Evolutionary conservation across 2,888 invertebrate genomes (phyloP).

Genomic region (Epinotia brunnichana): DNA sequence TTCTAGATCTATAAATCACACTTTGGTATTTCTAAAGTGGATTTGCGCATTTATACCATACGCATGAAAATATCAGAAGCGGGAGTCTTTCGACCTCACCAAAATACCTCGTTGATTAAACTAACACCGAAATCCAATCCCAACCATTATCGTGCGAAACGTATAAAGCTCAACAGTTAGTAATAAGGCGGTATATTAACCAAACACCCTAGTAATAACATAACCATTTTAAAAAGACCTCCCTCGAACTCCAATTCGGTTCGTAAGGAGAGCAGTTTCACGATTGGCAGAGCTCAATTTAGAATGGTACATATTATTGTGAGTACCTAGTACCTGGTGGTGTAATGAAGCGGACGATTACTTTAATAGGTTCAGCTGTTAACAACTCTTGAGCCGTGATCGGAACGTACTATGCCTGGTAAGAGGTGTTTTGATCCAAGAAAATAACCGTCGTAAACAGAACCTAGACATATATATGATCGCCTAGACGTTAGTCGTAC

Average conservation of each 20-base stretch:
- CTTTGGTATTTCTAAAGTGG: too few species aligned
- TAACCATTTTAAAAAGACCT: constrained; percentile 47
- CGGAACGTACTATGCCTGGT: constrained; percentile 29
- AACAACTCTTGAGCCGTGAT: constrained; percentile 57
- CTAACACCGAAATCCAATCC: constrained; percentile 52
- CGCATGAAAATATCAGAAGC: too few species aligned
- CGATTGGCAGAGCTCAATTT: constrained; percentile 46
- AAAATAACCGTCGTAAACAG: neutral
- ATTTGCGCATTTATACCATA: too few species aligned
- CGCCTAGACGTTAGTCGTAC: too few species aligned
- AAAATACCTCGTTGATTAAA: neutral
- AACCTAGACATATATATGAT: too few species aligned
- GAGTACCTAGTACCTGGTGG: constrained; percentile 57
- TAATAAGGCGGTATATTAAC: constrained; percentile 53
- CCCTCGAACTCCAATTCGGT: constrained; percentile 20
- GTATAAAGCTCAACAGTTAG: constrained; percentile 53
- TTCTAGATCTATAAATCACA: too few species aligned
- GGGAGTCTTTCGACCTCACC: neutral
- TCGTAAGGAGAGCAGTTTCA: constrained; percentile 41
- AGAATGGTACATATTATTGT: constrained; percentile 51
- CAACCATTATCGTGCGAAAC: constrained; percentile 48
- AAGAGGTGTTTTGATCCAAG: neutral
- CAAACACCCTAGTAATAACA: constrained; percentile 52
- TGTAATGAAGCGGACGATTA: constrained; percentile 60
- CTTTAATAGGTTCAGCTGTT: constrained; percentile 68